A percentile compares a stretch with the other conserved stretches of the same genome.
phyloP scores from a whole-genome alignment of 1,140 invertebrate genomes.

The Magallana angulata region DNA sequence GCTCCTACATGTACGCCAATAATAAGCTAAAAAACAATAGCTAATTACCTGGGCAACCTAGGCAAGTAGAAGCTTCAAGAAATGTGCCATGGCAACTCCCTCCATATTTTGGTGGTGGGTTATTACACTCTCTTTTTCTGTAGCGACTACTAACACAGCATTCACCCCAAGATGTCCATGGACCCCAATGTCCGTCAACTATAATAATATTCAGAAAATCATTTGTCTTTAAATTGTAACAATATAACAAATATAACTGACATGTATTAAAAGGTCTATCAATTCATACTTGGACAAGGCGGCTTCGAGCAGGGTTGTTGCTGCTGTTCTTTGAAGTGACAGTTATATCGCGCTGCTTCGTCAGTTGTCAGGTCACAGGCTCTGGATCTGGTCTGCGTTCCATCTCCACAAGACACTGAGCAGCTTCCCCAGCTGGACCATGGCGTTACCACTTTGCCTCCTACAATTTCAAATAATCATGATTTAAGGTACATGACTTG shows the following conservation, averaged over 20 bases:
- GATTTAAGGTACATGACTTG: not conserved
- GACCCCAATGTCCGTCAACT: too few species aligned
- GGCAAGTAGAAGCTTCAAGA: not conserved
- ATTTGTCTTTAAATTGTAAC: too few species aligned
- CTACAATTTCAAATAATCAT: not conserved
- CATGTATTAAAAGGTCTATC: not conserved
- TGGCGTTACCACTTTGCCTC: not conserved
- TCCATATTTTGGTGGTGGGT: not conserved
- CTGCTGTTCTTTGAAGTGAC: not conserved
- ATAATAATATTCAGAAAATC: too few species aligned
- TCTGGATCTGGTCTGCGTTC: not conserved
- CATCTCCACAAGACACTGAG: not conserved
- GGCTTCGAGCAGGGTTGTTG: not conserved
- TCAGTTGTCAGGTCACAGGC: not conserved
- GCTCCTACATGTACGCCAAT: too few species aligned
- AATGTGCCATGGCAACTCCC: not conserved
- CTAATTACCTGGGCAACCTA: not conserved
- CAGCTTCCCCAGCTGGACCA: not conserved
- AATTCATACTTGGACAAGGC: not conserved
- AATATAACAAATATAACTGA: not conserved
- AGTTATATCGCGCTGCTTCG: not conserved
- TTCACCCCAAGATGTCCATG: not conserved
- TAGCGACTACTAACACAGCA: not conserved
- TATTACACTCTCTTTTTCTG: not conserved
- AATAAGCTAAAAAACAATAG: too few species aligned